Evolutionary conservation across 2,888 invertebrate genomes (phyloP).

Genomic region (Eugnorisma glareosa): DNA sequence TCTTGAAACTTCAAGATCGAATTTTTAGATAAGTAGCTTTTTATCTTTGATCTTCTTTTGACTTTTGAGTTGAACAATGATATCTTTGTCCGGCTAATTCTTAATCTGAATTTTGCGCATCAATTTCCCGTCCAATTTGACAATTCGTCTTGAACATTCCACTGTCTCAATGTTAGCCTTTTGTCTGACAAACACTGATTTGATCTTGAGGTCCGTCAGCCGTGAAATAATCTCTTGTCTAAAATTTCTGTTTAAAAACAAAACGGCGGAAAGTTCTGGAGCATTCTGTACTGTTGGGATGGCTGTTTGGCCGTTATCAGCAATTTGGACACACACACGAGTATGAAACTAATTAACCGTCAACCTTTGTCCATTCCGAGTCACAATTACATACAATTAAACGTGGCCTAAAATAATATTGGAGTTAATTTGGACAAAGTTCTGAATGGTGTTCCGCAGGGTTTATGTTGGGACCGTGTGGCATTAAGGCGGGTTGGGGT

Average conservation of each 20-base stretch:
- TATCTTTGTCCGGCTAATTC: constrained; percentile 56
- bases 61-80: constrained; percentile 55
- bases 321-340: constrained; percentile 58
- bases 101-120: constrained; percentile 46
- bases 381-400: constrained; percentile 76
- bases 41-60: constrained; percentile 61
- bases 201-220: constrained; percentile 49
- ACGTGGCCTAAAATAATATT: constrained; percentile 78
- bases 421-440: constrained; percentile 73
- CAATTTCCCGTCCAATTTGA: constrained; percentile 58
- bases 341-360: constrained; percentile 65
- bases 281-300: constrained; percentile 26
- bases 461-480: constrained; percentile 64
- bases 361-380: constrained; percentile 70
- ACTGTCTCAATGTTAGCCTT: constrained; percentile 54
- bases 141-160: constrained; percentile 54
- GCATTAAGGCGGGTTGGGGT: constrained; percentile 46
- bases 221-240: constrained; percentile 53
- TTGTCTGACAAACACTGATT: constrained; percentile 59
- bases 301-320: constrained; percentile 57
- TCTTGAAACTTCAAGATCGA: constrained; percentile 39
- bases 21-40: constrained; percentile 47
- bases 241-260: constrained; percentile 57
- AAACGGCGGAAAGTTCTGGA: constrained; percentile 46
- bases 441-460: constrained; percentile 63